Conservation (phyloP, 2,888 invertebrate genomes). For the Schizaphis graminum region DNA sequence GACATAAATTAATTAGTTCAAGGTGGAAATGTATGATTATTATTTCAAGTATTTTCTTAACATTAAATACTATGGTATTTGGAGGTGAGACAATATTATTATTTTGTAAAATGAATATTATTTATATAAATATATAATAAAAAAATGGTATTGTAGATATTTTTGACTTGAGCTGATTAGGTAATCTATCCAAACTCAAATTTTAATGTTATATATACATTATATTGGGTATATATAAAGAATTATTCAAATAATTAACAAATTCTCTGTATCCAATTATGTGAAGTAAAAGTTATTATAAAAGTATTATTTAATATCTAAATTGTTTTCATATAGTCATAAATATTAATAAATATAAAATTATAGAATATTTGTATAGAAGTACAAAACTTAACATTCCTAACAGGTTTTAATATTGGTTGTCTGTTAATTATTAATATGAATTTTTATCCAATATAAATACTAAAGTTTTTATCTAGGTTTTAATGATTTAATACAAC, state of each 20-base stretch:
- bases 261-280: not conserved
- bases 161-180: not conserved
- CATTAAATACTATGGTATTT: conserved; percentile 41
- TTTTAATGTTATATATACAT: not conserved
- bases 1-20: conserved; percentile 34
- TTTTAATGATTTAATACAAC: not conserved
- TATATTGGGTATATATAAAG: not conserved
- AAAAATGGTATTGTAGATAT: not conserved
- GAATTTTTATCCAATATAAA: not conserved
- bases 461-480: not conserved
- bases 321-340: not conserved
- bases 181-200: not conserved
- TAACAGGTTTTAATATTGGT: not conserved
- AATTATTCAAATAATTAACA: not conserved
- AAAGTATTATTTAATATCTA: not conserved
- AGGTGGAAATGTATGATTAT: conserved; percentile 42
- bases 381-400: not conserved
- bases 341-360: not conserved
- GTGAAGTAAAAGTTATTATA: not conserved
- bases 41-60: conserved; percentile 34
- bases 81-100: conserved; percentile 28
- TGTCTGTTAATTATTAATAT: not conserved
- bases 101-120: not conserved
- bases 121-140: not conserved
- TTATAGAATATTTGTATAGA: no score